A percentile compares a stretch with the other conserved stretches of the same genome.
Conservation (phyloP, 2,113 vertebrate genomes). For the Macaca fascicularis region T2T-MFA8v1.1 NC_088386.1:65721001-65721500, state of each 20-base stretch:
- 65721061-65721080: neutral
- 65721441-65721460: neutral
- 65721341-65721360: neutral
- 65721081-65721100: neutral
- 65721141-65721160: neutral
- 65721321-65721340: neutral
- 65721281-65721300: neutral
- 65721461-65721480: neutral
- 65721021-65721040: neutral
- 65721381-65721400: neutral
- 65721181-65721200: neutral
- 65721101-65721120: neutral
- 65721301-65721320: neutral
- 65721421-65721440: neutral
- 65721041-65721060: neutral
- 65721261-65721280: neutral
- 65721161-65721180: neutral
- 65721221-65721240: neutral
- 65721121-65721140: neutral
- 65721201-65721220: neutral
- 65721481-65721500: neutral
- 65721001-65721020: neutral
- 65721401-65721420: neutral
- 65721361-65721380: neutral
- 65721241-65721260: neutral